Percentiles rank a stretch among this genome's conserved stretches.
phyloP scores from a whole-genome alignment of 2,113 vertebrate species.

The Charina bottae region DNA sequence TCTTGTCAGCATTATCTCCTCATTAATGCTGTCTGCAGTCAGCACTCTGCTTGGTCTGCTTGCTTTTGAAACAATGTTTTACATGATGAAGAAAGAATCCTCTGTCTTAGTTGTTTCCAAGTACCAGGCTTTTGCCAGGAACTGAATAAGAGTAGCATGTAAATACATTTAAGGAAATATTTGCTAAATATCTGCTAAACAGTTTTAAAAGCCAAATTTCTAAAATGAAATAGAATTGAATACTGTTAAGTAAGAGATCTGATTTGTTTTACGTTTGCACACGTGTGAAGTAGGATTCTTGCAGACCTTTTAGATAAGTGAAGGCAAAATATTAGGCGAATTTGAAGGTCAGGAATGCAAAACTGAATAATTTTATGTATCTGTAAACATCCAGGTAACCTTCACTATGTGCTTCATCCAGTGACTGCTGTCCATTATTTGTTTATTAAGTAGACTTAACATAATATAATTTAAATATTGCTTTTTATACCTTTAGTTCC shows the following conservation, averaged over 20 bases:
- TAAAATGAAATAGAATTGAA: neutral
- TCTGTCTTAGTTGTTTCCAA: constrained; percentile 30
- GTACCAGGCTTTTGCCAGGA: constrained; percentile 27
- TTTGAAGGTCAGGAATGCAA: constrained; percentile 2
- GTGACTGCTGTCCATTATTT: neutral
- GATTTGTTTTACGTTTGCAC: neutral
- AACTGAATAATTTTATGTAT: neutral
- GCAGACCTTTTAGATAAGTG: neutral
- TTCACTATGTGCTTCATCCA: neutral
- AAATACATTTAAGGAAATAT: constrained; percentile 25
- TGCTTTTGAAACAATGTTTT: constrained; percentile 44
- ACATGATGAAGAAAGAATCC: constrained; percentile 25
- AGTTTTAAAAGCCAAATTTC: constrained; percentile 9
- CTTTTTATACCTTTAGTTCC: neutral
- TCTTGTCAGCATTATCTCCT: constrained; percentile 45
- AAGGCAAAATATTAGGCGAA: neutral
- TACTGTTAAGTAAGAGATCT: neutral
- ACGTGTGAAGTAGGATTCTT: neutral
- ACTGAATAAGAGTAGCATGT: constrained; percentile 31
- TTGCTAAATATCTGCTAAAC: constrained; percentile 21
- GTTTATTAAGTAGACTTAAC: neutral
- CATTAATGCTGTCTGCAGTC: constrained; percentile 36
- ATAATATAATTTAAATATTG: neutral
- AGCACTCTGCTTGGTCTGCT: neutral
- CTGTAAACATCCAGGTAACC: neutral